Evolutionary conservation across 2,113 vertebrate genomes (phyloP).

Genomic region (Rhizomys pruinosus): DNA sequence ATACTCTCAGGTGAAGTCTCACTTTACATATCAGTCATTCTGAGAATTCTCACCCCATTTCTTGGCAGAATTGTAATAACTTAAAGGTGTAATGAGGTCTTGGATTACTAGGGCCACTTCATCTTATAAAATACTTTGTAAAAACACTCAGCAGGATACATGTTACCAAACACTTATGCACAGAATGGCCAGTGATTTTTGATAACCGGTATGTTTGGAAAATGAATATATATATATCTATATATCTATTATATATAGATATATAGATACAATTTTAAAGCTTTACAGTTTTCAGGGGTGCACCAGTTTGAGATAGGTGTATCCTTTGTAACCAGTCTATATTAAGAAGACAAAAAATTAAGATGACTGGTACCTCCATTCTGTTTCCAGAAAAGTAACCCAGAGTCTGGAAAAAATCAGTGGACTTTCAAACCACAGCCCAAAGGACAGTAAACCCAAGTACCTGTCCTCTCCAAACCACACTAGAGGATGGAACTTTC

Average conservation of each 20-base stretch:
- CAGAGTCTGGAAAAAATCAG: conserved; percentile 77
- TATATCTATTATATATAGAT: neutral
- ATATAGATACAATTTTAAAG: conserved; percentile 9
- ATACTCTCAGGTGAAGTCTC: conserved; percentile 62
- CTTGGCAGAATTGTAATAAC: conserved; percentile 56
- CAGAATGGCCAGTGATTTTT: neutral
- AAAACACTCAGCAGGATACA: conserved; percentile 7
- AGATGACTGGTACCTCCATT: conserved; percentile 63
- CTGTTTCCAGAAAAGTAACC: conserved; percentile 67
- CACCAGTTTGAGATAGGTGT: neutral
- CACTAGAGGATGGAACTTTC: conserved; percentile 78
- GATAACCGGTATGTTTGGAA: neutral
- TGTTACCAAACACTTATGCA: neutral
- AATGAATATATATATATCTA: neutral
- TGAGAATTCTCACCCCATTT: conserved; percentile 68
- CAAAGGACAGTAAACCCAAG: conserved; percentile 76
- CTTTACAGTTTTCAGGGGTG: conserved; percentile 6
- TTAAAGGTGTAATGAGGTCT: conserved; percentile 70
- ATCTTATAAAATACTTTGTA: conserved; percentile 51
- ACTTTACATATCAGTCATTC: conserved; percentile 57
- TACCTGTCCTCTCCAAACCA: conserved; percentile 68
- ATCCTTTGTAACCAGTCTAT: conserved; percentile 59
- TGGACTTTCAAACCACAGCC: conserved; percentile 73
- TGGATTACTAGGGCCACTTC: conserved; percentile 38
- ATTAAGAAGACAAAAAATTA: conserved; percentile 66